A percentile compares a stretch with the other conserved stretches of the same genome.
These are phyloP conservation scores for Acrossocheilus wenchowensis DNA, from an alignment of 2,797 vertebrate genomes.

Conservation along the genomic window DNA sequence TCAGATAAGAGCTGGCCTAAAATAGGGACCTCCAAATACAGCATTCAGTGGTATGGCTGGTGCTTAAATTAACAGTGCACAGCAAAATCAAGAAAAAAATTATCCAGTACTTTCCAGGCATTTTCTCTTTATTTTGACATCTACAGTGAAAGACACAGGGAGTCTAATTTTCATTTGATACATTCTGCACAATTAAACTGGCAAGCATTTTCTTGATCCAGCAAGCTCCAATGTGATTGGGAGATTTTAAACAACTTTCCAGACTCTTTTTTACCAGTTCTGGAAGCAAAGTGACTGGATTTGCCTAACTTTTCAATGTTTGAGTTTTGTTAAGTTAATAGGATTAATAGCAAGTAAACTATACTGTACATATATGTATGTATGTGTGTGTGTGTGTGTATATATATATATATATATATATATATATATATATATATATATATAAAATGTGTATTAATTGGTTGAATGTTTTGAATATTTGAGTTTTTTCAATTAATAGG, in stretches of 20 bases:
- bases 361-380: no score
- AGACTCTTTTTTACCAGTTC: background rate
- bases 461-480: no score
- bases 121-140: background rate
- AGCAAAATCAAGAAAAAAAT: background rate
- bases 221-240: background rate
- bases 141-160: no score
- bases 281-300: background rate
- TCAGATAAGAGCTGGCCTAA: slow-evolving; percentile 15
- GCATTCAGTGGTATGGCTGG: background rate
- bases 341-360: background rate
- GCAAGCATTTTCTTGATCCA: background rate
- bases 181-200: background rate
- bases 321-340: background rate
- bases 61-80: background rate
- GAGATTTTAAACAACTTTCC: background rate
- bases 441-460: no score
- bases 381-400: no score
- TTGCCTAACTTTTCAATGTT: background rate
- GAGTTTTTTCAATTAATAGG: background rate
- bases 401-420: no score
- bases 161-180: background rate
- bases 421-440: no score
- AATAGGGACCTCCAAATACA: background rate
- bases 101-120: background rate